phyloP scores from a whole-genome alignment of 2,888 invertebrate genomes.

The Macrosoma leucophasiata region DNA sequence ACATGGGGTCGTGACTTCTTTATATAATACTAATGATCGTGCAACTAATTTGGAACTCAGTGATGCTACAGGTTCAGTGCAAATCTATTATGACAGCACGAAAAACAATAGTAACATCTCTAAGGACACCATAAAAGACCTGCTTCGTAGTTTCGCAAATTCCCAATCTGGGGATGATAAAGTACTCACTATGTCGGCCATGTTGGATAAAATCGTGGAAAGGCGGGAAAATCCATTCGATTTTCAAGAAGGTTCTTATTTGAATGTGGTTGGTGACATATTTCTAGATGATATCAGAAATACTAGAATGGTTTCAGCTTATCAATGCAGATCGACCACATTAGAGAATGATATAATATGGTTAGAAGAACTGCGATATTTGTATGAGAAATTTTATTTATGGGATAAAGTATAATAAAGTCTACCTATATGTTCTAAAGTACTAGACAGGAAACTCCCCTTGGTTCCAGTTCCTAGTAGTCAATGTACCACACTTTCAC shows the following conservation, averaged over 20 bases:
- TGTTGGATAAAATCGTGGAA: slow-evolving; percentile 42
- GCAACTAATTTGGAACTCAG: slow-evolving; percentile 52
- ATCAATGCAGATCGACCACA: slow-evolving; percentile 42
- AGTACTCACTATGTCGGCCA: slow-evolving; percentile 41
- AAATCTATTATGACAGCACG: slow-evolving; percentile 49
- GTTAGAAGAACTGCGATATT: slow-evolving; percentile 59
- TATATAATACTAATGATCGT: slow-evolving; percentile 40
- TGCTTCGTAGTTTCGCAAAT: slow-evolving; percentile 38
- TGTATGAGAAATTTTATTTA: slow-evolving; percentile 61
- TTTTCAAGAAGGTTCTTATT: slow-evolving; percentile 45
- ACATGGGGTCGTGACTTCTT: slow-evolving; percentile 54
- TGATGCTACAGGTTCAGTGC: slow-evolving; percentile 56
- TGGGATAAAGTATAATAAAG: slow-evolving; percentile 27
- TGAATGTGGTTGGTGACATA: slow-evolving; percentile 55
- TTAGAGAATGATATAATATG: slow-evolving; percentile 54
- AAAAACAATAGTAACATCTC: slow-evolving; percentile 43
- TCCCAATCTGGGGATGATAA: slow-evolving; percentile 44
- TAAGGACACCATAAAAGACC: slow-evolving; percentile 35
- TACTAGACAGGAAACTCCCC: too few relatives aligned
- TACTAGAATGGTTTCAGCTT: slow-evolving; percentile 54
- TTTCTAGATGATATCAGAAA: slow-evolving; percentile 48
- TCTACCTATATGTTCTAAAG: too few relatives aligned
- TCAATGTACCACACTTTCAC: too few relatives aligned
- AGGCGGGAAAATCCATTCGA: slow-evolving; percentile 33
- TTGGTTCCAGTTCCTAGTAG: too few relatives aligned